Evolutionary conservation across 1,140 invertebrate species (phyloP).

Genomic region (Dinoponera quadriceps): DNA sequence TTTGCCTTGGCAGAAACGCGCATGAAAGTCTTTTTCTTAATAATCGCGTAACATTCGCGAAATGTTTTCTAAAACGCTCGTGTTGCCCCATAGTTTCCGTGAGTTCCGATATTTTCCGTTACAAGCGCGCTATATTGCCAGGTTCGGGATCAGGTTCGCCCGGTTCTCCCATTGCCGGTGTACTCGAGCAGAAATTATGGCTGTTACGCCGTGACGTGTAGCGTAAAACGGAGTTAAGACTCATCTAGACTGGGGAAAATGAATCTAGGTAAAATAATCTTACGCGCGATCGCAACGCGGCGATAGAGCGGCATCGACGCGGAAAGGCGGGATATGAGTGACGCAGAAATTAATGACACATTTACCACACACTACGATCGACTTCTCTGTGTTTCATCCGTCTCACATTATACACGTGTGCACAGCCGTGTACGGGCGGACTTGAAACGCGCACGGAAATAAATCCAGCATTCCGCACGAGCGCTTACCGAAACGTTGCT

Average conservation of each 20-base stretch:
- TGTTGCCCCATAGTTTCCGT: slow-evolving; percentile 17
- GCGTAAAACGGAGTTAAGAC: too few relatives aligned
- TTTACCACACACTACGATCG: not conserved
- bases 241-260: too few relatives aligned
- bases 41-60: slow-evolving; percentile 26
- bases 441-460: slow-evolving; percentile 24
- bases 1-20: not conserved
- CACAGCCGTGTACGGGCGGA: not conserved
- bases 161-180: too few relatives aligned
- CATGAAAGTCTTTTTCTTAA: slow-evolving; percentile 41
- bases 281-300: too few relatives aligned
- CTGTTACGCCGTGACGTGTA: too few relatives aligned
- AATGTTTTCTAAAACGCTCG: slow-evolving; percentile 28
- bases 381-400: not conserved
- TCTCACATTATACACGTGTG: not conserved
- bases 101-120: not conserved
- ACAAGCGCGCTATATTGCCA: not conserved
- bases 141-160: too few relatives aligned
- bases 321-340: slow-evolving; percentile 4
- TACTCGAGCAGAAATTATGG: too few relatives aligned
- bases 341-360: not conserved
- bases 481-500: slow-evolving; percentile 24
- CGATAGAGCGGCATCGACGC: not conserved
- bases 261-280: too few relatives aligned
- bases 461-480: slow-evolving; percentile 32